A percentile compares a stretch with the other conserved stretches of the same genome.
Evolutionary conservation across 2,113 vertebrate genomes (phyloP).

Genomic region (Myrmecobius fasciatus): DNA sequence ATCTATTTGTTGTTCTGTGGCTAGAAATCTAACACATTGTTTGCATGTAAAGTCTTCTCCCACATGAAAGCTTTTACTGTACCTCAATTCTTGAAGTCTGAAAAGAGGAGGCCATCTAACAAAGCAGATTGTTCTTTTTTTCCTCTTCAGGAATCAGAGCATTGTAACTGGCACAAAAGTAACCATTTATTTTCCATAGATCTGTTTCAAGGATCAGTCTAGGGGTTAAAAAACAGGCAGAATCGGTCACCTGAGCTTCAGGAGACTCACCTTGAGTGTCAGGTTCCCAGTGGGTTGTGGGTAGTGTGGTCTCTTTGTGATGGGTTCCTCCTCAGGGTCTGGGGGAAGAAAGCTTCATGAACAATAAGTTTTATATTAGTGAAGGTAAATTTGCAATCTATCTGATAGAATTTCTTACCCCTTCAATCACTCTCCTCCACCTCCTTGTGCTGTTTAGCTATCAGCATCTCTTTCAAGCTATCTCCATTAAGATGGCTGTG

Average conservation of each 20-base stretch:
- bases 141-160: slow-evolving; percentile 6
- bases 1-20: neutral
- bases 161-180: neutral
- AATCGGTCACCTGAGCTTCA: slow-evolving; percentile 40
- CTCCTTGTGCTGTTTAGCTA: neutral
- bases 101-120: neutral
- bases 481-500: neutral
- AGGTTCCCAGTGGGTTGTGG: slow-evolving; percentile 11
- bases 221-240: neutral
- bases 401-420: neutral
- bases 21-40: neutral
- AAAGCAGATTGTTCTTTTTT: neutral
- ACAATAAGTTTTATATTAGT: neutral
- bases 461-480: slow-evolving; percentile 29
- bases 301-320: neutral
- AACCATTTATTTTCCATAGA: neutral
- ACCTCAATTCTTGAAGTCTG: neutral
- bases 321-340: neutral
- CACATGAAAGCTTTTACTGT: neutral
- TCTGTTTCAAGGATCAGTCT: slow-evolving; percentile 13
- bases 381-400: neutral
- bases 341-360: neutral
- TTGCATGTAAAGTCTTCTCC: neutral
- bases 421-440: neutral
- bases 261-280: neutral